Base-by-base conservation (phyloP, 2,113 vertebrate species). In the Sorex fumeus region DNA sequence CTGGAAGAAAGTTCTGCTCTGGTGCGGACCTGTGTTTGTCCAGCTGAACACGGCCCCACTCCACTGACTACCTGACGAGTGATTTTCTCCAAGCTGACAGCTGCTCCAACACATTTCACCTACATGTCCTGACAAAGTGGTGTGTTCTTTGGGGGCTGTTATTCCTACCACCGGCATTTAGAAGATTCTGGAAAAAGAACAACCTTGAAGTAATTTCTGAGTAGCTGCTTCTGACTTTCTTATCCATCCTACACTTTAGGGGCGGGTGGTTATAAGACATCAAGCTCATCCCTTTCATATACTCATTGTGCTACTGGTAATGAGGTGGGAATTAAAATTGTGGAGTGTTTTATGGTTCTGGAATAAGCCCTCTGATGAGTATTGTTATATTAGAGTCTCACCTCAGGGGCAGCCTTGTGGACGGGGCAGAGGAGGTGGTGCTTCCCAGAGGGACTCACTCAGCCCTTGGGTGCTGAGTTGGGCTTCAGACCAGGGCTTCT, bases 41-140 rank as follows among this genome's bases (percentile, higher is more conserved):
- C 92, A 80, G 95, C 97, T 97, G 98, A 97, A 97, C 96, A 96
- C 88, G 66, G 97, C 95, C 94, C 96, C 95, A 94, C 93, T 95
- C 5, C 70, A 90, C 88, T 28, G 3, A 91, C 96, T 95, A 93
- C 89, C 6, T 93, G 97, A 88, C 97, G 94, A 97, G 95, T 83
- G 57, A 96, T 97, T 97, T 94, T 45, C 97, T 94, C 91, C 89
- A 87, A 96, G 97, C 94, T 95, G 96, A 95, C 97, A 97, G 97
- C 97, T 98, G 96, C 98, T 84, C 60, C 82, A 18, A 93, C 66
- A 94, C 95, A 94, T 96, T 95, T 96, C 95, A 97, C 97, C 98
- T 97, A 69, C 88, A 96, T 96, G 97, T 97, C 97, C 96, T 84
- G 96, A 97, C 98, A 75, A 2, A 95, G 96, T 86, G 86, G 92